Evolutionary conservation across 2,797 vertebrate species (phyloP), one percentile per base, ranked within the genome.

Genomic region (Pelochelys cantorii): DNA sequence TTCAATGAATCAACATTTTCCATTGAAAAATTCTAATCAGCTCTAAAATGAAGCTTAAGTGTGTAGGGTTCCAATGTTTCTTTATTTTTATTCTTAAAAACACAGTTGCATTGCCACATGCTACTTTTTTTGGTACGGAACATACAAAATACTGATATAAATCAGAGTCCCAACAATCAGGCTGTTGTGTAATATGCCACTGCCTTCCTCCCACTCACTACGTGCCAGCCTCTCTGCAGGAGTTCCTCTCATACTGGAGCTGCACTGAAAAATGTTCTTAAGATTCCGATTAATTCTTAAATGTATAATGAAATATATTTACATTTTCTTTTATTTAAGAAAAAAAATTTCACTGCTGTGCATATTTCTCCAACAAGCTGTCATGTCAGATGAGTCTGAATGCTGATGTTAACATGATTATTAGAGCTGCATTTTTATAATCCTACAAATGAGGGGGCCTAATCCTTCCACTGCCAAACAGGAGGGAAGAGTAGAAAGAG

Each of bases 81-180:
- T 92, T 88, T 89, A 0, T 42, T 82, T 94, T 93, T 95, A 87
- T 59, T 96, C 77, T 84, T 78, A 84, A 93, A 68, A 22, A 57
- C 84, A 59, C 57, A 77, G 25, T 52, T 77, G 42, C 29, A 52
- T 52, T 77, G 14, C 14, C 74, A 77, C 74, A 29, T 2, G 4
- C 23, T 52, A 27, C 25, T 29, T 75, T 93, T 87, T 86, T 81
- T 79, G 91, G 85, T 78, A 54, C 91, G 74, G 5, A 83, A 68
- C 84, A 94, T 95, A 53, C 83, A 93, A 95, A 97, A 94, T 87
- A 95, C 79, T 65, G 91, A 83, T 81, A 91, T 93, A 95, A 96
- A 95, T 94, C 59, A 95, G 88, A 94, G 89, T 1, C 88, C 90
- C 93, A 93, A 88, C 83, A 92, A 86, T 31, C 81, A 82, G 95